Percentiles rank a stretch among this genome's conserved stretches.
phyloP scores from a whole-genome alignment of 2,113 vertebrate species.

The Varanus salvator region DNA sequence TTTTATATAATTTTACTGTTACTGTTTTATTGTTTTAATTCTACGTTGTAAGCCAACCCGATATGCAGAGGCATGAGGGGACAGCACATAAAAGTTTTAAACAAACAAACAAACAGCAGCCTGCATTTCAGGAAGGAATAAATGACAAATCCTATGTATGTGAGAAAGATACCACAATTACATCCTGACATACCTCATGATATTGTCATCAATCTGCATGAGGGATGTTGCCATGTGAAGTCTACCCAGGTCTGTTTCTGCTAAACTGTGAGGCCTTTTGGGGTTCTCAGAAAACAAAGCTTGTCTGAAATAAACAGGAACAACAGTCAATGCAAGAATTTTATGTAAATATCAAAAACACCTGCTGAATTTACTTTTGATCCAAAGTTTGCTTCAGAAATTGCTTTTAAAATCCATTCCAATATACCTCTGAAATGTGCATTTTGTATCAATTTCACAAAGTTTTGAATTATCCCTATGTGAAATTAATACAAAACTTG shows the following conservation, averaged over 20 bases:
- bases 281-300: slow-evolving; percentile 86
- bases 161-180: not conserved
- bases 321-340: not conserved
- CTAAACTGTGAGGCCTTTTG: slow-evolving; percentile 77
- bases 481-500: not conserved
- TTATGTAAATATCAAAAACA: not conserved
- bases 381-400: not conserved
- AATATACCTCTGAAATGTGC: not conserved
- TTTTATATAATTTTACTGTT: no score
- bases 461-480: not conserved
- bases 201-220: slow-evolving; percentile 96
- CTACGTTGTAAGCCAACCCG: no score
- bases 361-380: not conserved
- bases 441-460: not conserved
- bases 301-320: slow-evolving; percentile 77
- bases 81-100: no score
- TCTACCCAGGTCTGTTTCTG: slow-evolving; percentile 87
- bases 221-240: slow-evolving; percentile 96
- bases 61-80: no score
- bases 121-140: not conserved
- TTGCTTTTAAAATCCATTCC: not conserved
- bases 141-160: not conserved
- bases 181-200: slow-evolving; percentile 88
- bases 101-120: not conserved
- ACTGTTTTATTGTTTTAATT: no score